Evolutionary conservation across 2,888 invertebrate genomes (phyloP).

Genomic region (Apantesis nais): DNA sequence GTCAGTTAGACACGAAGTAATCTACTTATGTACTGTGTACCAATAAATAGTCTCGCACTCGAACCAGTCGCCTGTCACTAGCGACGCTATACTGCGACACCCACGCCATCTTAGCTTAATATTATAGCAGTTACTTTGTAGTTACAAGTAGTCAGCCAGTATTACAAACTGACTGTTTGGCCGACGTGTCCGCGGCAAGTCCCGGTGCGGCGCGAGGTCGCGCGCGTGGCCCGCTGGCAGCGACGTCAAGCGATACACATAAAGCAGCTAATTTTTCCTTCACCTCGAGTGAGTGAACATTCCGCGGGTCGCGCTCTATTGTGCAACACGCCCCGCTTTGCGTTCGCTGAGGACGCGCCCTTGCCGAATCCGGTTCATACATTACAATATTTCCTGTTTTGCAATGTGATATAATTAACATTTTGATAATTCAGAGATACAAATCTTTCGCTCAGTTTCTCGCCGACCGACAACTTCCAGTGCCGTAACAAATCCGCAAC

Average conservation of each 20-base stretch:
- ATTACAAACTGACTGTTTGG: slow-evolving; percentile 12
- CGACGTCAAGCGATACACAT: not conserved
- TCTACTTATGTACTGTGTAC: too few species aligned
- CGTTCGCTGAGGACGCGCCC: slow-evolving; percentile 38
- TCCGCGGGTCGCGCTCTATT: slow-evolving; percentile 5
- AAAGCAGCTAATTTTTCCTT: slow-evolving; percentile 22
- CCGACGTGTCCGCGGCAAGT: too few species aligned
- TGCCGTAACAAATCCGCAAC: slow-evolving; percentile 1
- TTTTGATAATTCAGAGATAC: not conserved
- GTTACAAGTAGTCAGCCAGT: slow-evolving; percentile 19
- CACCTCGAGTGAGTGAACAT: slow-evolving; percentile 25
- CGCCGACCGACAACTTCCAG: slow-evolving; percentile 4
- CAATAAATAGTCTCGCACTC: too few species aligned
- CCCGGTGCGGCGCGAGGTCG: not conserved
- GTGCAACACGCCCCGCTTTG: slow-evolving; percentile 18
- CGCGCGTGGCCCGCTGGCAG: not conserved
- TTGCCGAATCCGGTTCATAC: slow-evolving; percentile 30
- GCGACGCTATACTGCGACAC: too few species aligned
- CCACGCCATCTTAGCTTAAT: not conserved
- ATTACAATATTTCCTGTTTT: slow-evolving; percentile 31
- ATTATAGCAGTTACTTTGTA: not conserved
- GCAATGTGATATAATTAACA: slow-evolving; percentile 24
- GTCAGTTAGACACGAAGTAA: not conserved
- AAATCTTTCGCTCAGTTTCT: slow-evolving; percentile 10
- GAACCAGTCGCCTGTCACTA: too few species aligned